A percentile compares a stretch with the other conserved stretches of the same genome.
Evolutionary conservation across 1,140 invertebrate species (phyloP).

Genomic region (Bombus pyrosoma): DNA sequence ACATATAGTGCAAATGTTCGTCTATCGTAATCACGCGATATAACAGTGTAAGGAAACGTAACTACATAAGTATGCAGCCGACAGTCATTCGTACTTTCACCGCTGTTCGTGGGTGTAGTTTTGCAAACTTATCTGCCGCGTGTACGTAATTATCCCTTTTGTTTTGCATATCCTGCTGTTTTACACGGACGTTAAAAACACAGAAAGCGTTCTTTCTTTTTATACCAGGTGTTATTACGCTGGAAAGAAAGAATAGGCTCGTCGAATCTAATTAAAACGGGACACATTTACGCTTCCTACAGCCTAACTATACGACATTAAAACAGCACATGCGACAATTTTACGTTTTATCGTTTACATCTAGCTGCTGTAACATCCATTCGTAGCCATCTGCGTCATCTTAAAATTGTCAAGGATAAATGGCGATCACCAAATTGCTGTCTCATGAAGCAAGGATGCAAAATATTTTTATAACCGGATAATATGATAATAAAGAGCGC

Average conservation of each 20-base stretch:
- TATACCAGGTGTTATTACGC: no score
- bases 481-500: slow-evolving; percentile 1
- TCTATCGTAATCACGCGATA: slow-evolving; percentile 46
- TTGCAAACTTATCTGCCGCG: slow-evolving; percentile 54
- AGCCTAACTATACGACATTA: no score
- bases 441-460: neutral
- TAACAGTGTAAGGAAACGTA: slow-evolving; percentile 59
- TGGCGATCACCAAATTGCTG: neutral
- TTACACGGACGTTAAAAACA: neutral
- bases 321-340: neutral
- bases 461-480: slow-evolving; percentile 20
- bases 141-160: slow-evolving; percentile 51
- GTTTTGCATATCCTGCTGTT: slow-evolving; percentile 16
- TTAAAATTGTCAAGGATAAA: slow-evolving; percentile 37
- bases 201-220: neutral
- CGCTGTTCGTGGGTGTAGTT: slow-evolving; percentile 63
- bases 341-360: neutral
- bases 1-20: slow-evolving; percentile 35
- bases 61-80: slow-evolving; percentile 65
- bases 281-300: no score
- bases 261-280: neutral
- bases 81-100: slow-evolving; percentile 68
- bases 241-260: no score
- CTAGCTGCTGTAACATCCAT: neutral
- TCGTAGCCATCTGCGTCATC: slow-evolving; percentile 13